phyloP scores from a whole-genome alignment of 2,797 vertebrate species.

The Sarcoramphus papa region DNA sequence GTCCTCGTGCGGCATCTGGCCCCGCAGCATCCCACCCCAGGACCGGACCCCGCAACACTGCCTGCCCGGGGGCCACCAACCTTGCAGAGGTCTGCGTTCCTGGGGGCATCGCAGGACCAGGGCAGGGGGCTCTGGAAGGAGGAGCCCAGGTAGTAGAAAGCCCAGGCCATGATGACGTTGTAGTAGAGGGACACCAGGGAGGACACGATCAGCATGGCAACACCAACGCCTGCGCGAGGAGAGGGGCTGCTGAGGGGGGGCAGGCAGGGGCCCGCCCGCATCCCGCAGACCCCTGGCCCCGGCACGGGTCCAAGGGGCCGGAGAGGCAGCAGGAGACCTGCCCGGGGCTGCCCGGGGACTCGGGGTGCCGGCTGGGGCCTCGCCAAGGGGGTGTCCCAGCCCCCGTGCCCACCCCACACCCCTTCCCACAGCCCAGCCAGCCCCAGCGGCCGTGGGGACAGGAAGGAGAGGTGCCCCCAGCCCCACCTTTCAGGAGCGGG shows the following conservation, averaged over 20 bases:
- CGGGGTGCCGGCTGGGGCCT: background rate
- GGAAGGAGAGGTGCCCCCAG: background rate
- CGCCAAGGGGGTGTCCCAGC: background rate
- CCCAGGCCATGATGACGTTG: constrained; percentile 86
- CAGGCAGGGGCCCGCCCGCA: background rate
- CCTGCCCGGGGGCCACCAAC: background rate
- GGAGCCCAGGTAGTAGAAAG: constrained; percentile 83
- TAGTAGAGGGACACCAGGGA: constrained; percentile 83
- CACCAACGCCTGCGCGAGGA: constrained; percentile 73
- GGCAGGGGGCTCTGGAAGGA: constrained; percentile 87
- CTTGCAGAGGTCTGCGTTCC: constrained; percentile 71
- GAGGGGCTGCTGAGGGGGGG: background rate
- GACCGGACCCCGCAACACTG: fast-evolving
- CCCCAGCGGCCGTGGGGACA: background rate
- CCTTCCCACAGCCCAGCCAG: background rate
- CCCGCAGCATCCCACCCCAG: fast-evolving
- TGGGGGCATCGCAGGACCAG: constrained; percentile 66
- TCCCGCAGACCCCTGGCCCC: background rate
- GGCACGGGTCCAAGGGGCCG: fast-evolving
- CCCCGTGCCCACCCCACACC: background rate
- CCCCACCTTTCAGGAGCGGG: constrained; percentile 83
- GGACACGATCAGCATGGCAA: constrained; percentile 84
- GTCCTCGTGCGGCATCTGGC: fast-evolving
- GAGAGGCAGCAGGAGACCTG: background rate
- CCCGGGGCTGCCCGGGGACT: background rate